Conservation (phyloP, 2,888 invertebrate genomes). For the Rhingia rostrata region DNA sequence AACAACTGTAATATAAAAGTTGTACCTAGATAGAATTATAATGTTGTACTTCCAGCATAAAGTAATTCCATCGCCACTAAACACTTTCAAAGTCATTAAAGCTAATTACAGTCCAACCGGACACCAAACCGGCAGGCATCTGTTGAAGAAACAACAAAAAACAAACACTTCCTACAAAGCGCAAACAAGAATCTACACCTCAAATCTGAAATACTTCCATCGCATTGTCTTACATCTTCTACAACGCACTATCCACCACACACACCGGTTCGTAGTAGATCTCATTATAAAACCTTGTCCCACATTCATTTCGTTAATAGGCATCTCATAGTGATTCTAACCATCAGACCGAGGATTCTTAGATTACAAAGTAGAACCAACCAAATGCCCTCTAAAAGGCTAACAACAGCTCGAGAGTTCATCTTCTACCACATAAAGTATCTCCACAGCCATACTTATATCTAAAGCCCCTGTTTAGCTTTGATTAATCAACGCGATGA, state of each 20-base stretch:
- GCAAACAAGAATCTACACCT: no score
- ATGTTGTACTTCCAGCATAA: no score
- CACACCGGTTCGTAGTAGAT: constrained; percentile 9
- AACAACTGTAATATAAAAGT: no score
- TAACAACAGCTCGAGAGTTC: constrained; percentile 10
- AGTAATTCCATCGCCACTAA: no score
- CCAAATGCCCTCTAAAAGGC: constrained; percentile 50
- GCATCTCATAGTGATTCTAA: constrained; percentile 44
- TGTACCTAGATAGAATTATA: no score
- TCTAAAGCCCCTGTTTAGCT: constrained; percentile 11
- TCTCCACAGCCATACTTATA: neutral
- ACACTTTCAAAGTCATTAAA: no score
- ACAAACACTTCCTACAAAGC: neutral
- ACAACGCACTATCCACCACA: neutral
- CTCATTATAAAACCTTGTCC: constrained; percentile 55
- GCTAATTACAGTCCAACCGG: no score
- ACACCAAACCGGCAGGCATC: no score
- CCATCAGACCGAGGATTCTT: constrained; percentile 64
- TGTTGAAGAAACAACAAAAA: neutral
- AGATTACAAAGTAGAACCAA: constrained; percentile 36
- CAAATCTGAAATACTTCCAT: neutral
- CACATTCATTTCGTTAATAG: constrained; percentile 17
- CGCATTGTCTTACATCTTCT: constrained; percentile 42
- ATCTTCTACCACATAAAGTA: constrained; percentile 26
- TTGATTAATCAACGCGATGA: constrained; percentile 11